Conservation (phyloP, 2,113 vertebrate species). For the Mus spicilegus region DNA sequence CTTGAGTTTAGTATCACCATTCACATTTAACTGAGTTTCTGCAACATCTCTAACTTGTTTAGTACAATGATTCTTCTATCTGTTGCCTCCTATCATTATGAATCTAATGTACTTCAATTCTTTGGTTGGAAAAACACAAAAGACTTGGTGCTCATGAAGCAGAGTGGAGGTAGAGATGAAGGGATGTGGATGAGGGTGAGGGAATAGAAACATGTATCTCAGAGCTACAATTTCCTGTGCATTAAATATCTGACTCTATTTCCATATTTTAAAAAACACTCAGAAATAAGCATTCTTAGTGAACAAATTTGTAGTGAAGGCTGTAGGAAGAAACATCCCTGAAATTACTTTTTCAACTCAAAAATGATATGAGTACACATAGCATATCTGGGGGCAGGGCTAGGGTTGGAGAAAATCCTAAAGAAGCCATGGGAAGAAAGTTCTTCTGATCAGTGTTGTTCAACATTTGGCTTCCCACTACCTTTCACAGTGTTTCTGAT, state of each 20-base stretch:
- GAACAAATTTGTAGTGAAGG: slow-evolving; percentile 1
- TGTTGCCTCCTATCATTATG: neutral
- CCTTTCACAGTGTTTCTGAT: neutral
- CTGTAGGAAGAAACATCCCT: neutral
- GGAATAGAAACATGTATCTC: neutral
- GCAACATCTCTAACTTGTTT: neutral
- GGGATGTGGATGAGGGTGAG: neutral
- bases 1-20: neutral
- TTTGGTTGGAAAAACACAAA: neutral
- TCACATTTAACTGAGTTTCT: neutral
- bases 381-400: neutral
- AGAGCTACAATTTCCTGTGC: neutral
- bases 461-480: neutral
- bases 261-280: neutral
- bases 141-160: neutral
- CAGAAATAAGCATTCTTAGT: neutral
- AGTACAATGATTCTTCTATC: neutral
- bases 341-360: slow-evolving; percentile 24
- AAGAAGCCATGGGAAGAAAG: neutral
- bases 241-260: slow-evolving; percentile 9
- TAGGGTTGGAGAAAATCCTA: neutral
- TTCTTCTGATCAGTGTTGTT: neutral
- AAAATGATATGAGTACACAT: neutral
- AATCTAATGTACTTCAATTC: neutral
- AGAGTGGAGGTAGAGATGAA: neutral